phyloP scores from a whole-genome alignment of 2,888 invertebrate genomes.

The Drosophila cyrtoloma region DNA sequence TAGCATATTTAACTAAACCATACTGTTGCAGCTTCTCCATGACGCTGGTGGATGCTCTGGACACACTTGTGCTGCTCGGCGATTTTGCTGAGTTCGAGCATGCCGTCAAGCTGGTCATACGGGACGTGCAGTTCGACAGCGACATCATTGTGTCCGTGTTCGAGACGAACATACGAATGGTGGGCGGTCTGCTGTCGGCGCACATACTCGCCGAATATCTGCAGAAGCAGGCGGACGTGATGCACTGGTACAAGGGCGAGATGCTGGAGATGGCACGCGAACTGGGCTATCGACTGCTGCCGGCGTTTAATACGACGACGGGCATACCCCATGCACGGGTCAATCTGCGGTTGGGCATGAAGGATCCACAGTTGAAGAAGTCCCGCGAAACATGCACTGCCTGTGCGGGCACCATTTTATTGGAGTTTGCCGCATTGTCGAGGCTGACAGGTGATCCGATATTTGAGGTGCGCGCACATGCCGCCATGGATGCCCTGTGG shows the following conservation, averaged over 20 bases:
- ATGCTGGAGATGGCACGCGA: conserved; percentile 96
- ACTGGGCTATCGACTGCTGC: conserved; percentile 95
- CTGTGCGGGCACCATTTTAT: conserved; percentile 98
- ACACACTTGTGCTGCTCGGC: conserved; percentile 95
- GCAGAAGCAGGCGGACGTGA: conserved; percentile 90
- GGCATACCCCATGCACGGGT: conserved; percentile 99
- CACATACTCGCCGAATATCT: conserved; percentile 95
- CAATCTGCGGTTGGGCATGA: conserved; percentile 93
- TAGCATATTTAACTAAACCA: neutral
- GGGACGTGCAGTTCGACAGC: conserved; percentile 95
- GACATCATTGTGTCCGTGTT: conserved; percentile 99
- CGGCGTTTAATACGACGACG: conserved; percentile 99
- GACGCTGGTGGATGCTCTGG: conserved; percentile 97
- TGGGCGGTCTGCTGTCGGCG: conserved; percentile 97
- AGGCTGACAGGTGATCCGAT: conserved; percentile 95
- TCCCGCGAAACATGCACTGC: conserved; percentile 98
- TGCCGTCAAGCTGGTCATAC: conserved; percentile 94
- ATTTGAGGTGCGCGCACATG: conserved; percentile 97
- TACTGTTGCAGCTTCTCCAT: conserved; percentile 94
- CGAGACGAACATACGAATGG: conserved; percentile 98
- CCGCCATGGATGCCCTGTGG: conserved; percentile 99
- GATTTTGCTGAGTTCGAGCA: conserved; percentile 97
- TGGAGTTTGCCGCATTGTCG: conserved; percentile 98
- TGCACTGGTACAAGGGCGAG: conserved; percentile 95
- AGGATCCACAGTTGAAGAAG: conserved; percentile 89